Evolutionary conservation across 2,797 vertebrate species (phyloP).

Genomic region (Spinibarbus caldwelli): DNA sequence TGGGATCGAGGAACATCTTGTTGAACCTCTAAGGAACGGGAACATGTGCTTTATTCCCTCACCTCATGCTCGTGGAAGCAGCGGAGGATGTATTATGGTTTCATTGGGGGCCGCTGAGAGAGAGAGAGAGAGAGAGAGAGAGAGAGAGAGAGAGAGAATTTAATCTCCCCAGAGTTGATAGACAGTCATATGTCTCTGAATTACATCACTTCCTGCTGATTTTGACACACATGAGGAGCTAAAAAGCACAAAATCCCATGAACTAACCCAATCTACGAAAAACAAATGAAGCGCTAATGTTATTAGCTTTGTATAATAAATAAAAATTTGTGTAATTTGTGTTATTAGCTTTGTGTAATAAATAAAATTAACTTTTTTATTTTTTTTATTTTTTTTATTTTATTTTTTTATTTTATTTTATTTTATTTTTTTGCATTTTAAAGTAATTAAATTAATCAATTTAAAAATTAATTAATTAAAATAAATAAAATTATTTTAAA

Average conservation of each 20-base stretch:
- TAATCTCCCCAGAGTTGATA: constrained; percentile 24
- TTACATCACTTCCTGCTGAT: constrained; percentile 30
- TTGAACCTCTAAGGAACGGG: constrained; percentile 3
- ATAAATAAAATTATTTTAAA: too few species aligned
- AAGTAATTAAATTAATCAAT: not conserved
- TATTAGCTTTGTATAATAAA: not conserved
- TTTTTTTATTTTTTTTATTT: too few species aligned
- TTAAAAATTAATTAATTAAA: too few species aligned
- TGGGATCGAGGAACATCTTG: constrained; percentile 41
- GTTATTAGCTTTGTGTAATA: too few species aligned
- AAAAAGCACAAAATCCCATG: not conserved
- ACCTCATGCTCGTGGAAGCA: not conserved
- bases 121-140: not conserved
- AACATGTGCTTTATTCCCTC: constrained; percentile 25
- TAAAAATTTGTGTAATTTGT: too few species aligned
- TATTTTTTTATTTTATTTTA: too few species aligned
- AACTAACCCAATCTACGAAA: not conserved
- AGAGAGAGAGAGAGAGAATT: not conserved
- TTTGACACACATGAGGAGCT: not conserved
- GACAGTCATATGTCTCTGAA: constrained; percentile 1
- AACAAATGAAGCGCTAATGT: not conserved
- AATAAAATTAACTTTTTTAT: too few species aligned
- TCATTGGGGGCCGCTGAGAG: not conserved
- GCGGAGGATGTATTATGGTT: not conserved
- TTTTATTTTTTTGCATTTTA: too few species aligned